A percentile compares a stretch with the other conserved stretches of the same genome.
These are phyloP conservation scores for Heteropelma amictum DNA, from an alignment of 2,888 invertebrate species.

Conservation along the genomic window DNA sequence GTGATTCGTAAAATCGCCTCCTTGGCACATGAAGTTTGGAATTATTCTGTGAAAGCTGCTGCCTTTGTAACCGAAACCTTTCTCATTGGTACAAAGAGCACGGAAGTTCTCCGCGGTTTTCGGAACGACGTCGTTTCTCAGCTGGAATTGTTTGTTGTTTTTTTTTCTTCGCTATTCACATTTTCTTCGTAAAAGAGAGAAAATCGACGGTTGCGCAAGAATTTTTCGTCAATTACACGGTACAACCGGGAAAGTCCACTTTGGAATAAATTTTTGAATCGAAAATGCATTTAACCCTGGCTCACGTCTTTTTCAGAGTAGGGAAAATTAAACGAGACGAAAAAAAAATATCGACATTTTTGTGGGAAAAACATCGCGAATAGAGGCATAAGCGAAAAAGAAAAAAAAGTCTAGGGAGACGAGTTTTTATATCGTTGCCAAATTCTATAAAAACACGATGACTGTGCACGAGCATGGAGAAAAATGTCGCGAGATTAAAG, in stretches of 20 bases:
- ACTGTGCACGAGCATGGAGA: conserved; percentile 1
- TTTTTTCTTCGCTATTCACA: background rate
- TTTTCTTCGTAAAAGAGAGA: background rate
- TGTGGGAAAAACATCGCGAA: too few relatives aligned
- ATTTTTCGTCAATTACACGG: background rate
- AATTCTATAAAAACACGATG: conserved; percentile 1
- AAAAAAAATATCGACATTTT: too few relatives aligned
- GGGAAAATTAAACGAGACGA: too few relatives aligned
- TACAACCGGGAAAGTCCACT: too few relatives aligned
- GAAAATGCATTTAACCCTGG: too few relatives aligned
- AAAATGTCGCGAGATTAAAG: background rate
- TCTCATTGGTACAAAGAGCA: conserved; percentile 96
- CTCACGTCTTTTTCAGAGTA: too few relatives aligned
- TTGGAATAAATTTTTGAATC: too few relatives aligned
- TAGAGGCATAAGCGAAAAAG: background rate
- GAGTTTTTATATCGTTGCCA: background rate
- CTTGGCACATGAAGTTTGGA: conserved; percentile 99
- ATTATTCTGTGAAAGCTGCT: conserved; percentile 97
- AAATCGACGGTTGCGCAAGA: background rate
- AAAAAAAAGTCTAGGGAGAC: background rate
- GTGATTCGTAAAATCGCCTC: conserved; percentile 95
- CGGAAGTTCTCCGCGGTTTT: conserved; percentile 99
- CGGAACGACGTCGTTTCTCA: conserved; percentile 94
- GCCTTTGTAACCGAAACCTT: conserved; percentile 95
- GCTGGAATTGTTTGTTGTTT: too few relatives aligned